Percentiles rank a stretch among this genome's conserved stretches.
Evolutionary conservation across 2,113 vertebrate species (phyloP).

Genomic region (Chaetura pelagica): DNA sequence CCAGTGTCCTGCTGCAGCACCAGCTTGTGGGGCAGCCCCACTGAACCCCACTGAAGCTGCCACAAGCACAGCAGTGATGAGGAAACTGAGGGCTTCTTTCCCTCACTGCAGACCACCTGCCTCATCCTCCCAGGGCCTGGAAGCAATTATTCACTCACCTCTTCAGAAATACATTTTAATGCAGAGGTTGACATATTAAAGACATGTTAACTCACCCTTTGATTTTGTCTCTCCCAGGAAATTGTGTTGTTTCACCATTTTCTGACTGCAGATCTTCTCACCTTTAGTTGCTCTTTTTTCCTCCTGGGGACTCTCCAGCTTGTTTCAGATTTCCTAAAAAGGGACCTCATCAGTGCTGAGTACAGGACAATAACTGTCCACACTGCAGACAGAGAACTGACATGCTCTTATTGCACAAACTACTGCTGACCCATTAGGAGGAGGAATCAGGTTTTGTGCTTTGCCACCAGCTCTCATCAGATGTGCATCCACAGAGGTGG

Average conservation of each 20-base stretch:
- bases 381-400: background rate
- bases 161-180: background rate
- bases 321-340: slow-evolving; percentile 31
- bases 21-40: background rate
- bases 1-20: background rate
- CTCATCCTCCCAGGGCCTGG: background rate
- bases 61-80: background rate
- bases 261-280: slow-evolving; percentile 4
- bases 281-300: slow-evolving; percentile 2
- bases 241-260: background rate
- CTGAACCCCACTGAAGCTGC: background rate
- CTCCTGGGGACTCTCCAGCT: background rate
- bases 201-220: background rate
- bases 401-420: background rate
- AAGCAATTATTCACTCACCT: background rate
- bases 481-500: background rate
- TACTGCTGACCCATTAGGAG: background rate
- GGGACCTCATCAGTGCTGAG: background rate
- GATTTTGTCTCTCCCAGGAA: background rate
- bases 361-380: background rate
- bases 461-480: background rate
- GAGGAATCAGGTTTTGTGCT: background rate
- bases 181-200: background rate
- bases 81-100: background rate
- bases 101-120: background rate